Base-by-base conservation (phyloP, 2,888 invertebrate species). In the Drosophila pseudotakahashii region DNA sequence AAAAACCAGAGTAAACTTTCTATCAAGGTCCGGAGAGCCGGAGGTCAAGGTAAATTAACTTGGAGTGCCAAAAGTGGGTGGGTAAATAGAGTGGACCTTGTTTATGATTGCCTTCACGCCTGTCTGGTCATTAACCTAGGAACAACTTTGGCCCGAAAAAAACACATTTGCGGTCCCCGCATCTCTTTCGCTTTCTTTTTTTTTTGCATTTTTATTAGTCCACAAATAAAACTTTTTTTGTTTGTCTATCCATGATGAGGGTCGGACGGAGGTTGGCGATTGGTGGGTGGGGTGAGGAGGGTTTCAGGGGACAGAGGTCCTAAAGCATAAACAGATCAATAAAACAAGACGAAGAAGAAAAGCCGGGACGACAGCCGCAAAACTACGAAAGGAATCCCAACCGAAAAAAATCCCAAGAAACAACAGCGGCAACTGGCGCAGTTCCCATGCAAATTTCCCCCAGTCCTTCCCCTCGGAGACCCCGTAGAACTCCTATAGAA, bases 241-340 rank as follows among this genome's bases (percentile, higher is more conserved):
- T 48, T 53, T 44, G 70, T 41, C 52, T 51, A 68, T 51, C 48
- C 61, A 23, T 66, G 48, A 72, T 52, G 63, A 52, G 54, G 44
- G 55, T 73, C 30, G 34, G 41, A 16, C 51, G 39, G 42, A 14
- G 47, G 44, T 63, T 42, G 14, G 19, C 6, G 47, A 11, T 5
- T 26, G n/a, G 1, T 0, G 30, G 6, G 9, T 1, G 14, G 14
- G 14, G 19, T 3, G 3, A 2, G 2, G 19, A 19, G 11, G 9
- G 14, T 9, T 41, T 14, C n/a, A 23, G 32, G 3, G 32, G 32
- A 6, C 36, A n/a, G 36, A 36, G 36, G 30, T 36, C 44, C 70
- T 54, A 55, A 70, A 64, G 75, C 79, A 88, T 85, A 85, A 84
- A 88, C 82, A 81, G 82, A 81, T 88, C 88, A 88, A 81, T 81